These are phyloP conservation scores for Pecten maximus DNA, from an alignment of 2,888 invertebrate species.

Conservation along the genomic window DNA sequence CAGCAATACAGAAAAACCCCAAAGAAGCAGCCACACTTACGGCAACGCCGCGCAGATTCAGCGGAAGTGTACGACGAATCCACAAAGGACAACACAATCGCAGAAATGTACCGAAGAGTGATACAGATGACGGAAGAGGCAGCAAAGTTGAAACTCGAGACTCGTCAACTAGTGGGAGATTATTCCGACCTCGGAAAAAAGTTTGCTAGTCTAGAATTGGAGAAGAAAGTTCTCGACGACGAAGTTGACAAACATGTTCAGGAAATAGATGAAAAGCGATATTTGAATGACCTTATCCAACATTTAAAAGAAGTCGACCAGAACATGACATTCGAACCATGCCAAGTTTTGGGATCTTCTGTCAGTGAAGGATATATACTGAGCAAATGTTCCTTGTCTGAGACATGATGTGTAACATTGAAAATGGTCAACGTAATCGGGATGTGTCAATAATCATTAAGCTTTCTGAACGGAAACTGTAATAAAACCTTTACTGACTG, in stretches of 20 bases:
- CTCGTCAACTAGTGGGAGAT: slow-evolving; percentile 40
- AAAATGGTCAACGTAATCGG: too few relatives aligned
- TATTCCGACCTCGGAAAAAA: slow-evolving; percentile 43
- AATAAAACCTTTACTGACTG: too few relatives aligned
- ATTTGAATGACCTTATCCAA: slow-evolving; percentile 40
- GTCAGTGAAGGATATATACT: background rate
- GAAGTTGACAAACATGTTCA: slow-evolving; percentile 33
- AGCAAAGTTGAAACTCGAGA: slow-evolving; percentile 36
- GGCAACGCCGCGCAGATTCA: background rate
- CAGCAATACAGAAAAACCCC: background rate
- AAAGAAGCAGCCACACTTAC: background rate
- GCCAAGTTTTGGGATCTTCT: background rate
- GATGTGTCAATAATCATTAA: too few relatives aligned
- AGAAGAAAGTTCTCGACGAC: slow-evolving; percentile 35
- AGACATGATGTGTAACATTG: background rate
- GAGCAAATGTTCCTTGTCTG: background rate
- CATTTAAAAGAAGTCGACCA: slow-evolving; percentile 43
- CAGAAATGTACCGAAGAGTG: slow-evolving; percentile 37
- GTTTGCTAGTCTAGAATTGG: background rate
- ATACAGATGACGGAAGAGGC: slow-evolving; percentile 42
- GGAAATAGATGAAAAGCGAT: slow-evolving; percentile 43
- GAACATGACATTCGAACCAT: slow-evolving; percentile 44
- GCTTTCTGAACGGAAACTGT: too few relatives aligned
- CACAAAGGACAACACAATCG: background rate
- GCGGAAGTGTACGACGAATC: background rate